Conservation (phyloP, 1,140 invertebrate species). For the Drosophila pachea region DNA sequence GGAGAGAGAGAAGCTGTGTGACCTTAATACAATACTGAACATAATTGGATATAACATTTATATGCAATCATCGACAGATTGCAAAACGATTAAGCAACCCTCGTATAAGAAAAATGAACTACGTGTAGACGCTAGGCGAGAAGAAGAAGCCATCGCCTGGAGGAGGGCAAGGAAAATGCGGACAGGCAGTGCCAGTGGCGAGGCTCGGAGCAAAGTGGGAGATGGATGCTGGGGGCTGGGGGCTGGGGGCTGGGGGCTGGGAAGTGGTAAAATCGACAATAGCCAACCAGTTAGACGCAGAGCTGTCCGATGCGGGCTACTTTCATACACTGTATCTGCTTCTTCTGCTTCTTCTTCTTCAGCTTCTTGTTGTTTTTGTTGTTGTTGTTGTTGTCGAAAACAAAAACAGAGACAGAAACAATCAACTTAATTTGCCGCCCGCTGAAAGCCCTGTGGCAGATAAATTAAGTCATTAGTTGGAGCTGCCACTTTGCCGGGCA, state of each 20-base stretch:
- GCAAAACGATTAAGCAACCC: constrained; percentile 78
- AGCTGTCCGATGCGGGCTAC: constrained; percentile 29
- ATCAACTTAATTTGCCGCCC: constrained; percentile 78
- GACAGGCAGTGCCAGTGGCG: no score
- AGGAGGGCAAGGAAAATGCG: neutral
- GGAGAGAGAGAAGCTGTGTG: constrained; percentile 2
- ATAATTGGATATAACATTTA: constrained; percentile 78
- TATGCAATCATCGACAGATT: constrained; percentile 78
- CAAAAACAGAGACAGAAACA: constrained; percentile 52
- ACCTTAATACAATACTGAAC: constrained; percentile 39
- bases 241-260: neutral
- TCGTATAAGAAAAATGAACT: constrained; percentile 47
- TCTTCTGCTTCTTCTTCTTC: neutral
- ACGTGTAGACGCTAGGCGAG: constrained; percentile 9
- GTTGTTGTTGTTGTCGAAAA: no score
- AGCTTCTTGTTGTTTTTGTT: constrained; percentile 7
- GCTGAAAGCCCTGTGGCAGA: constrained; percentile 78
- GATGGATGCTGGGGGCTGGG: neutral
- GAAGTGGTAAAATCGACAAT: neutral
- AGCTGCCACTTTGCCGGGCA: constrained; percentile 42
- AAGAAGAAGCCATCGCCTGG: neutral
- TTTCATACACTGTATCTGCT: neutral
- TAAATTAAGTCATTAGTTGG: constrained; percentile 79
- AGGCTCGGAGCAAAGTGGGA: constrained; percentile 2
- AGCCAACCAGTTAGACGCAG: neutral